These are phyloP conservation scores for Wasmannia auropunctata DNA, from an alignment of 1,140 invertebrate genomes.

Conservation along the genomic window DNA sequence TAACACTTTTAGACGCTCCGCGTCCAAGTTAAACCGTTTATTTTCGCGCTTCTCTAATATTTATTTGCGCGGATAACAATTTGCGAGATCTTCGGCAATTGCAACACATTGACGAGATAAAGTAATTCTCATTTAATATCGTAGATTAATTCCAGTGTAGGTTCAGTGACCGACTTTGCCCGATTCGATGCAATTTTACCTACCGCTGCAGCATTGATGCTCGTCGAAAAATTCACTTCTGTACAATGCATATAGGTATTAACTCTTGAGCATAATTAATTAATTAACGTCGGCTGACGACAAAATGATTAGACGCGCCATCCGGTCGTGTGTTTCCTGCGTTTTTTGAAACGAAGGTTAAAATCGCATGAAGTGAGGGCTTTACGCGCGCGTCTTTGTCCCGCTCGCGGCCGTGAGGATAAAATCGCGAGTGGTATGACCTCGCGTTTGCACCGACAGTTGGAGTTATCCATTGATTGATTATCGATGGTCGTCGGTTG, in stretches of 20 bases:
- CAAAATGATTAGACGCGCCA: slow-evolving; percentile 28
- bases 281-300: slow-evolving; percentile 22
- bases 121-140: background rate
- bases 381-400: background rate
- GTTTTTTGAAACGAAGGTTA: slow-evolving; percentile 38
- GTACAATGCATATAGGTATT: slow-evolving; percentile 45
- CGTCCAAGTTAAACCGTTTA: slow-evolving; percentile 14
- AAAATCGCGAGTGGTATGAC: slow-evolving; percentile 36
- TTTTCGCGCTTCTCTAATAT: background rate
- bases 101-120: background rate
- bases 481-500: too few relatives aligned
- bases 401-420: slow-evolving; percentile 1
- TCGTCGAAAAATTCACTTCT: slow-evolving; percentile 2
- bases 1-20: background rate
- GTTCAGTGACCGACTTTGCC: background rate
- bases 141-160: background rate
- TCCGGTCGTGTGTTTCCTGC: slow-evolving; percentile 7
- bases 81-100: background rate
- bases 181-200: background rate
- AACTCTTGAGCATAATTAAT: slow-evolving; percentile 45
- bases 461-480: too few relatives aligned
- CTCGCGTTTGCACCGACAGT: slow-evolving; percentile 4
- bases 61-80: background rate
- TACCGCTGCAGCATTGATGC: background rate
- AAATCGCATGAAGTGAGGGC: slow-evolving; percentile 13